These are phyloP conservation scores for Rhombomys opimus DNA, from an alignment of 2,113 vertebrate species.

Conservation along the genomic window DNA sequence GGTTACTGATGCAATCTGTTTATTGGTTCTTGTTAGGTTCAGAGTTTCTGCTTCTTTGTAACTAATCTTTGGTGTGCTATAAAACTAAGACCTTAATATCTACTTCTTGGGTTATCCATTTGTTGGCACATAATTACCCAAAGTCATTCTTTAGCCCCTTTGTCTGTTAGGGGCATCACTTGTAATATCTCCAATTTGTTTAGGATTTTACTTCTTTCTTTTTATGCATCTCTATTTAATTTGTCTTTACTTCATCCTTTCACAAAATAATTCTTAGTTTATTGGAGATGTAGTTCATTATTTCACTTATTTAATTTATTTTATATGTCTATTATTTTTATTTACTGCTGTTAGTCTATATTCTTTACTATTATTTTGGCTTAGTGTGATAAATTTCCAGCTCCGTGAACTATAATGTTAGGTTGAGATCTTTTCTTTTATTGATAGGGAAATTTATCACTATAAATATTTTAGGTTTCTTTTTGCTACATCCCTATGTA, in stretches of 20 bases:
- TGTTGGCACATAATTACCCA: neutral
- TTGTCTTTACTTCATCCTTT: neutral
- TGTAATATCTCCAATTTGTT: neutral
- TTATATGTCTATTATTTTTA: neutral
- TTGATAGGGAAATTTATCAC: neutral
- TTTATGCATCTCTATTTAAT: neutral
- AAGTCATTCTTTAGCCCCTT: neutral
- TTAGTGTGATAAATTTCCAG: neutral
- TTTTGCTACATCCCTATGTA: neutral
- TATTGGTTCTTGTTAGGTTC: neutral
- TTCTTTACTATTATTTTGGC: neutral
- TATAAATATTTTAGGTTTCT: neutral
- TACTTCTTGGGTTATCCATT: neutral
- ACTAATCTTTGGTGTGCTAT: neutral
- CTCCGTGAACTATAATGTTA: neutral
- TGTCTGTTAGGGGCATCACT: neutral
- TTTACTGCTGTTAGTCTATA: neutral
- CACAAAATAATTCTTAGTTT: neutral
- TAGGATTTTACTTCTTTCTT: neutral
- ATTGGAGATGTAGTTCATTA: neutral
- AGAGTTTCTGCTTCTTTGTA: neutral
- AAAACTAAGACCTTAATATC: neutral
- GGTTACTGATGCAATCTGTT: neutral
- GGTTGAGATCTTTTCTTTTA: neutral
- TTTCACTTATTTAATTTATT: neutral